Base-by-base conservation (phyloP, 2,113 vertebrate genomes). In the Miniopterus natalensis region DNA sequence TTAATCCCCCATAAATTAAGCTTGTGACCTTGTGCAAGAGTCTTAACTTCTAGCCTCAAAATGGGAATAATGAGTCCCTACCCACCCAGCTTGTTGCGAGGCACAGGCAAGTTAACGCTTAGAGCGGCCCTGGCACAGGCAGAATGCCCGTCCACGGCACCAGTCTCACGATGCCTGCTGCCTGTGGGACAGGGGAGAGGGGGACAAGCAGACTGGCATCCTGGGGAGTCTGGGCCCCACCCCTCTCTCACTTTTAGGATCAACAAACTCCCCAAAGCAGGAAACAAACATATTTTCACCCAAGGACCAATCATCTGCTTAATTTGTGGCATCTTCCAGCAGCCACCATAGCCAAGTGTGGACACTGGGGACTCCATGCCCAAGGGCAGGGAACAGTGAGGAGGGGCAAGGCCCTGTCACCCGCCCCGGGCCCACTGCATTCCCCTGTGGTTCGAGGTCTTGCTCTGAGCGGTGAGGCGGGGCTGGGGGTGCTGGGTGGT, bases 311-410 rank as follows among this genome's bases (percentile, higher is more conserved):
- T 53, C 59, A 42, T 25, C 29, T 36, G 73, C 61, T 59, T 23
- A 12, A 45, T 29, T 27, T 14, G 78, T 59, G 73, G 29, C 31
- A 59, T 47, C 74, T 49, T 77, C 84, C 36, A 63, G 89, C 53
- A 59, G 86, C 55, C 49, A 25, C 45, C 5, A 1, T 11, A 70
- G 71, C 40, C 17, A 29, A 42, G 65, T 2, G 1, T n/a, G 65
- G 42, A 25, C 0, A 0, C 7, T 18, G 3, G 3, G 71, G 75
- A 47, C 21, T 42, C 36, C 1, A 1, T 0, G 42, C 15, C 55
- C 42, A 3, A 18, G 42, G 31, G 49, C 66, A 66, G 31, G 17
- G 15, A 51, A 12, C n/a, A 3, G 20, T 5, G 42, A 66, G 75
- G 27, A 78, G 21, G 42, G 36, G 23, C 20, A 45, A 25, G 55